Conservation (phyloP, 2,113 vertebrate genomes). For the Rhegmatorhina hoffmannsi region DNA sequence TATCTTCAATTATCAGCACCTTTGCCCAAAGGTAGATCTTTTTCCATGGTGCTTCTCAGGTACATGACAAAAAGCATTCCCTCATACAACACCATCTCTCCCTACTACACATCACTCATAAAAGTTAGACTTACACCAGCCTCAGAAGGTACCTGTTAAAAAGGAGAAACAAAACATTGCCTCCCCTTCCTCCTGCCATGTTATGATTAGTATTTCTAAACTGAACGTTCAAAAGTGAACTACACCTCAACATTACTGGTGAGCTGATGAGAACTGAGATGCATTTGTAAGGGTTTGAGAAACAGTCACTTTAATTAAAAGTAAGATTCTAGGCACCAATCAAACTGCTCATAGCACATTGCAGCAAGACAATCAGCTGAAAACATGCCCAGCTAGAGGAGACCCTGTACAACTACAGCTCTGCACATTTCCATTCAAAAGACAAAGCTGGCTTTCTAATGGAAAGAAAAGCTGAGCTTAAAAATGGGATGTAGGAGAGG, state of each 20-base stretch:
- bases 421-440: background rate
- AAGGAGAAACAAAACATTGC: background rate
- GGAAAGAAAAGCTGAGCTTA: background rate
- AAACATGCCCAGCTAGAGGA: background rate
- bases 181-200: accelerated
- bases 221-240: background rate
- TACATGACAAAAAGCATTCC: background rate
- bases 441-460: background rate
- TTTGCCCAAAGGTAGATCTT: background rate
- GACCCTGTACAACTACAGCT: background rate
- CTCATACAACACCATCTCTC: background rate
- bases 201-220: background rate
- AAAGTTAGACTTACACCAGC: background rate
- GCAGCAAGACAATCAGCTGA: background rate
- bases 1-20: background rate
- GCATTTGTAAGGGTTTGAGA: background rate
- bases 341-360: background rate
- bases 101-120: background rate
- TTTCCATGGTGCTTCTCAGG: background rate
- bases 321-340: background rate
- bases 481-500: background rate
- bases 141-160: background rate
- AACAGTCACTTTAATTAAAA: background rate
- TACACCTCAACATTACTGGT: background rate
- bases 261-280: background rate